Evolutionary conservation across 2,113 vertebrate genomes (phyloP).

Genomic region (Ammodytes marinus): DNA sequence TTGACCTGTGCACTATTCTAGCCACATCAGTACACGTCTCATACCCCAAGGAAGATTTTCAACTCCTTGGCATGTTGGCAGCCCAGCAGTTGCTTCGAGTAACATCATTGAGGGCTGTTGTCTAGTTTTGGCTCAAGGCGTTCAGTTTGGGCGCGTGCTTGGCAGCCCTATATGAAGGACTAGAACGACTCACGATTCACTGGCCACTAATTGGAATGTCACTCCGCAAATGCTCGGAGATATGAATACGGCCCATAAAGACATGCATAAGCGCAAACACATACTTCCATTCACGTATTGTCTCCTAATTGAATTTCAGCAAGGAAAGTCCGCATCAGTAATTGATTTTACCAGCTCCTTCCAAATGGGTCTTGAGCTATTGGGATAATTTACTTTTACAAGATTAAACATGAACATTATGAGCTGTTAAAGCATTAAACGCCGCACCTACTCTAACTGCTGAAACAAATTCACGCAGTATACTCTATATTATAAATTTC

Average conservation of each 20-base stretch:
- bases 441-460: slow-evolving; percentile 41
- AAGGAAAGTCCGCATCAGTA: slow-evolving; percentile 64
- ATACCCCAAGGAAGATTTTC: slow-evolving; percentile 33
- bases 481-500: slow-evolving; percentile 28
- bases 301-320: slow-evolving; percentile 67
- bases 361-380: slow-evolving; percentile 62
- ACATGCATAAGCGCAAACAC: slow-evolving; percentile 63
- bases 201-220: slow-evolving; percentile 85
- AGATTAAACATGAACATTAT: slow-evolving; percentile 75
- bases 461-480: slow-evolving; percentile 29
- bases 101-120: slow-evolving; percentile 61
- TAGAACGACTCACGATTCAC: slow-evolving; percentile 80
- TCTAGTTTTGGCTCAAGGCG: slow-evolving; percentile 61
- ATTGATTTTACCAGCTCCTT: slow-evolving; percentile 74
- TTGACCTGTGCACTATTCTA: slow-evolving; percentile 64
- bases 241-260: slow-evolving; percentile 66
- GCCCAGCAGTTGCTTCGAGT: slow-evolving; percentile 46
- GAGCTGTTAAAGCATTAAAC: slow-evolving; percentile 55
- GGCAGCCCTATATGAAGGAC: slow-evolving; percentile 67
- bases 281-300: slow-evolving; percentile 31
- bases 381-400: slow-evolving; percentile 68
- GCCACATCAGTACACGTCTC: slow-evolving; percentile 23
- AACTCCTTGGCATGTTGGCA: slow-evolving; percentile 60
- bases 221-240: slow-evolving; percentile 60
- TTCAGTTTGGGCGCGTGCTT: slow-evolving; percentile 54